Evolutionary conservation across 1,140 invertebrate genomes (phyloP).

Genomic region (Heliconius melpomene): DNA sequence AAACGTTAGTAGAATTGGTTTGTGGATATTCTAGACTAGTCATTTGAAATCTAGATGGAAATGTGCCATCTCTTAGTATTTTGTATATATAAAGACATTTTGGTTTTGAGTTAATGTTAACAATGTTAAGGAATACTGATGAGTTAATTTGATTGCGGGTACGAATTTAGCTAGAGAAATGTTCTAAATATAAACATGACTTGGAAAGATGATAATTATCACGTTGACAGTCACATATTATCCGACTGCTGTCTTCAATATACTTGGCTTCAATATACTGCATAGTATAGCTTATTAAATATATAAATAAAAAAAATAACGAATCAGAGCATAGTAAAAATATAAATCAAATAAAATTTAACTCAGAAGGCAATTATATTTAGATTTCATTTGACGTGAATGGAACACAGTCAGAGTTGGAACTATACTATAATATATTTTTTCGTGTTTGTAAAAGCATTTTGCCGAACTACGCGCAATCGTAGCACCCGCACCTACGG

Average conservation of each 20-base stretch:
- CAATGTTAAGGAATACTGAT: too few species aligned
- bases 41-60: constrained; percentile 12
- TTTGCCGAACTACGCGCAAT: constrained; percentile 17
- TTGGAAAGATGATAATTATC: too few species aligned
- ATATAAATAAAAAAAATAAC: background rate
- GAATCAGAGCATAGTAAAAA: background rate
- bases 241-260: too few species aligned
- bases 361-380: background rate
- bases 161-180: too few species aligned
- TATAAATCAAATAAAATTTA: too few species aligned
- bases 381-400: background rate
- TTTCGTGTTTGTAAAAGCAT: background rate
- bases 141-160: too few species aligned
- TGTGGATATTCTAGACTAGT: constrained; percentile 1
- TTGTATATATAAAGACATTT: background rate
- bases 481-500: constrained; percentile 18
- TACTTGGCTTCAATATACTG: too few species aligned
- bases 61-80: background rate
- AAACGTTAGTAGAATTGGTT: constrained; percentile 12
- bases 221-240: too few species aligned
- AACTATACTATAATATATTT: background rate
- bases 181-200: too few species aligned
- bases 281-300: background rate
- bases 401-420: background rate
- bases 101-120: background rate